Percentiles rank a stretch among this genome's conserved stretches.
phyloP scores from a whole-genome alignment of 2,797 vertebrate species.

The Ibycter americanus region DNA sequence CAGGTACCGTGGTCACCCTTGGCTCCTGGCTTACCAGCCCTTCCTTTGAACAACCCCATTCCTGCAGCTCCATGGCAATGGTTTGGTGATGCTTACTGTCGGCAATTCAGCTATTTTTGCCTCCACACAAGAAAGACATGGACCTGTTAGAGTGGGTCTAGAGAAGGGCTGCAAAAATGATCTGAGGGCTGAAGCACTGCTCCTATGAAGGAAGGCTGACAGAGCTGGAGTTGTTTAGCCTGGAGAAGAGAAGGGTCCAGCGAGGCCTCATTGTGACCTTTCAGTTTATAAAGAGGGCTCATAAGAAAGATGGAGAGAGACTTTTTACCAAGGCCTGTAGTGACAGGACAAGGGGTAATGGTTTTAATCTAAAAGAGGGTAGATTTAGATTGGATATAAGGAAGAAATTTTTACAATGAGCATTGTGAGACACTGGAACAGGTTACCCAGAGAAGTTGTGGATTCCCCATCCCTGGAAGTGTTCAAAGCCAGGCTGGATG shows the following conservation, averaged over 20 bases:
- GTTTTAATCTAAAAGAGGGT: too few species aligned
- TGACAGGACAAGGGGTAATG: too few species aligned
- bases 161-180: background rate
- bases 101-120: background rate
- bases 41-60: background rate
- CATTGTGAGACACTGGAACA: too few species aligned
- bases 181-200: background rate
- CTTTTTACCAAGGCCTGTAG: too few species aligned
- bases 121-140: background rate
- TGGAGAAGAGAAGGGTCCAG: background rate
- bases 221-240: background rate
- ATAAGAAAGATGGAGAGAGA: too few species aligned
- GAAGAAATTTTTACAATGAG: too few species aligned
- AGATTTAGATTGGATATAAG: too few species aligned
- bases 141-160: background rate
- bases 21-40: background rate
- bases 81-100: background rate
- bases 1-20: background rate
- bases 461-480: too few species aligned
- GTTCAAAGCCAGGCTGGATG: too few species aligned
- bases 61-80: background rate
- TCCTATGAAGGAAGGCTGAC: background rate
- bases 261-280: too few species aligned
- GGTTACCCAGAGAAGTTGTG: too few species aligned
- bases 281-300: too few species aligned